Evolutionary conservation across 2,888 invertebrate species (phyloP).

Genomic region (Agrochola lychnidis): DNA sequence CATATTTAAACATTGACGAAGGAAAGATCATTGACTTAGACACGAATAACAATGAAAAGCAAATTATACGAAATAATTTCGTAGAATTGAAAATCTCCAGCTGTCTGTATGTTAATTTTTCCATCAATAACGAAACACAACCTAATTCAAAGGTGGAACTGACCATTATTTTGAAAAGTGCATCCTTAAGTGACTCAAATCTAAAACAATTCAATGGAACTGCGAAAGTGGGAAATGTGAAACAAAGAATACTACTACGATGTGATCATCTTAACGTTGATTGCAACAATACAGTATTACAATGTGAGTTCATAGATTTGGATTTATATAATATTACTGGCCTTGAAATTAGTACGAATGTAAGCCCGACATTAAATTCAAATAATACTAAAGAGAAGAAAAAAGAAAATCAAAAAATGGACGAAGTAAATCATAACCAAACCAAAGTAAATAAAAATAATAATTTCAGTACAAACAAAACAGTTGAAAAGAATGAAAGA

Average conservation of each 20-base stretch:
- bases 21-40: constrained; percentile 35
- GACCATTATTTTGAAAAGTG: constrained; percentile 30
- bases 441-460: background rate
- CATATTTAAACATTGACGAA: background rate
- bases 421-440: background rate
- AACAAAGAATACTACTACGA: constrained; percentile 23
- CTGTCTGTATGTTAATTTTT: constrained; percentile 14
- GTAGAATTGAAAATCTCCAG: constrained; percentile 26
- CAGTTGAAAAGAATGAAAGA: background rate
- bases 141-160: constrained; percentile 21
- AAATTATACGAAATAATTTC: background rate
- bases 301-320: constrained; percentile 38
- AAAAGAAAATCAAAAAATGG: background rate
- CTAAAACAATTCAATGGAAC: constrained; percentile 20
- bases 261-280: constrained; percentile 21
- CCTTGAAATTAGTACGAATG: background rate
- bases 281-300: constrained; percentile 6
- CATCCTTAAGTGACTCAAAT: constrained; percentile 9
- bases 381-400: constrained; percentile 3
- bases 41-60: background rate
- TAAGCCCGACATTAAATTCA: background rate
- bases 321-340: constrained; percentile 7
- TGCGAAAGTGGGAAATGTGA: background rate
- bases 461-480: constrained; percentile 1
- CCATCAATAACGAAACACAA: constrained; percentile 7